Conservation (phyloP, 2,888 invertebrate genomes). For the Formica aserva region DNA sequence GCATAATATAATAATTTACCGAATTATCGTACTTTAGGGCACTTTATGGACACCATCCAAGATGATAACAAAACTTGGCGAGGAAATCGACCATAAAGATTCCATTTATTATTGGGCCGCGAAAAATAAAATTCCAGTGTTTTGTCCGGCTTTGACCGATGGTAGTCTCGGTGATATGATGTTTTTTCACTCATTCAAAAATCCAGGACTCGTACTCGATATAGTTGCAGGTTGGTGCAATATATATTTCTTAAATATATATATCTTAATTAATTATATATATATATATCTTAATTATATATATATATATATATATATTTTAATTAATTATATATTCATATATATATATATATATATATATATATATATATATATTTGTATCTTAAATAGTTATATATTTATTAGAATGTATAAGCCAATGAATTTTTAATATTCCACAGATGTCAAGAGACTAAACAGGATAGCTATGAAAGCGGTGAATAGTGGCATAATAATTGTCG, state of each 20-base stretch:
- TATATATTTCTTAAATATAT: not conserved
- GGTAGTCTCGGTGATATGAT: constrained; percentile 99
- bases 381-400: not conserved
- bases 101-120: constrained; percentile 99
- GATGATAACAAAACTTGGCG: constrained; percentile 93
- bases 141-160: constrained; percentile 98
- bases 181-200: constrained; percentile 98
- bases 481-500: constrained; percentile 98
- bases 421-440: constrained; percentile 85
- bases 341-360: no score
- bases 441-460: constrained; percentile 95
- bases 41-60: constrained; percentile 97
- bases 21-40: constrained; percentile 82
- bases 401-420: not conserved
- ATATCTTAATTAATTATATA: no score
- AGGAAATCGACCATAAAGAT: constrained; percentile 94
- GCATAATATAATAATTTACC: not conserved
- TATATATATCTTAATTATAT: no score
- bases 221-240: constrained; percentile 91
- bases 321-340: not conserved
- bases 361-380: no score
- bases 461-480: constrained; percentile 97
- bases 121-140: constrained; percentile 98
- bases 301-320: no score
- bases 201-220: constrained; percentile 97